Evolutionary conservation across 1,140 invertebrate genomes (phyloP), one percentile per base, ranked within the genome.

Genomic region (Aphelenchoides fujianensis): DNA sequence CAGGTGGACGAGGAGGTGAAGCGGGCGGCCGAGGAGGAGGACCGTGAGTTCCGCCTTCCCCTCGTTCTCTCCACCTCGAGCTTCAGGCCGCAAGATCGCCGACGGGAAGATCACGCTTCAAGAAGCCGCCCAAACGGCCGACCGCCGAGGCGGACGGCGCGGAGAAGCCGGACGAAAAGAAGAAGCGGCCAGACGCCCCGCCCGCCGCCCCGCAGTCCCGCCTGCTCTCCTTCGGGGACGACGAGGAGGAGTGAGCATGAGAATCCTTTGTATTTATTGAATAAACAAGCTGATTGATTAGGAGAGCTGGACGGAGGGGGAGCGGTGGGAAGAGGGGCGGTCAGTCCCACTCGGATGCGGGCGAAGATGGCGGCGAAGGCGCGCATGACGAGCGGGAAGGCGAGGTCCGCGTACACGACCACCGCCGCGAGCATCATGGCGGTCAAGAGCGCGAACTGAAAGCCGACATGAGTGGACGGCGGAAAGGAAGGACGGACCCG

Each of bases 61-160:
- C n/a, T 70, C 23, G 32, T 76, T 76, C 19, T 63, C 12, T 36
- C 28, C 0, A n/a, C 36, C 19, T 53, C 35, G 31, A n/a, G 3
- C 74, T 75, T 79, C 52, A 79, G 80, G 64, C 31, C 62, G 71
- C 23, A 83, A 81, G 57, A 80, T 80, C 31, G 71, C 74, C 23
- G 67, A 83, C 36, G 78, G 79, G 1, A 72, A 72, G 59, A 80
- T 80, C 36, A 79, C 61, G 31, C n/a, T 80, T 80, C 68, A 79
- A 77, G 16, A 80, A 80, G 68, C 81, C 81, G 19, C 55, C 68
- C 34, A 81, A 78, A 72, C 72, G 70, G 30, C 19, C 59, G 16
- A 16, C 30, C 16, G 59, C 68, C 1, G 59, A 74, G 16, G 61
- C 64, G 23, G 23, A 9, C 1, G 34, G n/a, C 2, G 57, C 72